phyloP scores from a whole-genome alignment of 2,113 vertebrate species.

The Microcebus murinus region DNA sequence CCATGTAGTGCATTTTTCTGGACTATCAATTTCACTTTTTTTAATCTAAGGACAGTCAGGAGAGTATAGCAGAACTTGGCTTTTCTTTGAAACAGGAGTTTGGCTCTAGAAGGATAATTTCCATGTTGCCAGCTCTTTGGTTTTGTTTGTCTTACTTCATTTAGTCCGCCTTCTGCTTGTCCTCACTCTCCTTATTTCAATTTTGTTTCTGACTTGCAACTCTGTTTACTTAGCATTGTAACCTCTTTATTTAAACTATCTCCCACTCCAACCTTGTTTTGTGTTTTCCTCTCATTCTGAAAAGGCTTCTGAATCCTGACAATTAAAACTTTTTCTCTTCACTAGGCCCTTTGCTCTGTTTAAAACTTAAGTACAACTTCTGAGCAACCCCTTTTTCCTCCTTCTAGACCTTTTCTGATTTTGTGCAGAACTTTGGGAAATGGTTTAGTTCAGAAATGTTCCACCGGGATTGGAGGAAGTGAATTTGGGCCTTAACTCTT shows the following conservation, averaged over 20 bases:
- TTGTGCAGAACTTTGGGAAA: background rate
- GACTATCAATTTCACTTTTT: background rate
- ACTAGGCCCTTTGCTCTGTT: background rate
- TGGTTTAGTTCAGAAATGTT: background rate
- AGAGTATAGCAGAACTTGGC: background rate
- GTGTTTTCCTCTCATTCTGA: constrained; percentile 21
- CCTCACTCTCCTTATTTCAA: background rate
- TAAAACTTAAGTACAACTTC: background rate
- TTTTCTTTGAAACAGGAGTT: background rate
- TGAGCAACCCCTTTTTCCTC: background rate
- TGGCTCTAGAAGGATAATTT: background rate
- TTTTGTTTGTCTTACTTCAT: background rate
- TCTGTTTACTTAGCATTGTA: background rate
- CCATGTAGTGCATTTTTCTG: background rate
- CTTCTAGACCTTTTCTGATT: background rate
- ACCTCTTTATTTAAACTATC: background rate
- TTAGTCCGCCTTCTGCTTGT: background rate
- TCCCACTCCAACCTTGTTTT: background rate
- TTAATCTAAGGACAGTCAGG: background rate
- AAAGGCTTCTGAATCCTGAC: background rate
- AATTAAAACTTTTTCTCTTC: background rate
- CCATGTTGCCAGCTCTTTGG: background rate
- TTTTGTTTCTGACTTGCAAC: background rate
- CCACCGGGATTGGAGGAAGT: background rate
- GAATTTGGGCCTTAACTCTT: background rate